These are phyloP conservation scores for Morpho deidamia DNA, from an alignment of 2,888 invertebrate species.

Conservation along the genomic window DNA sequence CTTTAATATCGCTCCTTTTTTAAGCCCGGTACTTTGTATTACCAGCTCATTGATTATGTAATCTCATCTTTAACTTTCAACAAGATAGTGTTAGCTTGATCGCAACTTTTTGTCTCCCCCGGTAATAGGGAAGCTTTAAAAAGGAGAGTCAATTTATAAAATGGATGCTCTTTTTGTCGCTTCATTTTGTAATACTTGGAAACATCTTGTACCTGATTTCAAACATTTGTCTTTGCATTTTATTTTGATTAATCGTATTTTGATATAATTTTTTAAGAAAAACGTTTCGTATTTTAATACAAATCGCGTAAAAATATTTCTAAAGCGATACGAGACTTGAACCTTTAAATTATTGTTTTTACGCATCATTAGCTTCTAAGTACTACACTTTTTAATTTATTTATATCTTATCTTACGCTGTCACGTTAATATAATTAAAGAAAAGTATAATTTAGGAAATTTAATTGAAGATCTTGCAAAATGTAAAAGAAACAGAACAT, in stretches of 20 bases:
- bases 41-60: conserved; percentile 10
- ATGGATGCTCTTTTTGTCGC: conserved; percentile 5
- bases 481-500: conserved; percentile 25
- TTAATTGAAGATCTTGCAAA: no score
- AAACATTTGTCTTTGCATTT: neutral
- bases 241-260: neutral
- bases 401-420: no score
- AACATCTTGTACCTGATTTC: conserved; percentile 1
- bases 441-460: no score
- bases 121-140: conserved; percentile 6
- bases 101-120: conserved; percentile 9
- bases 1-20: neutral
- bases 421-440: no score
- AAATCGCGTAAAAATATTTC: no score
- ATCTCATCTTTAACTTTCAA: conserved; percentile 9
- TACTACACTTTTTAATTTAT: no score
- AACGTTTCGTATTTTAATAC: no score
- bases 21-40: neutral
- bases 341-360: no score
- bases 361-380: no score
- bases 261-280: no score
- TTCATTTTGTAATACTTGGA: conserved; percentile 1
- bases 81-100: conserved; percentile 2
- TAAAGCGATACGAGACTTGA: no score
- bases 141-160: conserved; percentile 5